These are phyloP conservation scores for Xenentodon cancila DNA, from an alignment of 2,797 vertebrate species.

Conservation along the genomic window DNA sequence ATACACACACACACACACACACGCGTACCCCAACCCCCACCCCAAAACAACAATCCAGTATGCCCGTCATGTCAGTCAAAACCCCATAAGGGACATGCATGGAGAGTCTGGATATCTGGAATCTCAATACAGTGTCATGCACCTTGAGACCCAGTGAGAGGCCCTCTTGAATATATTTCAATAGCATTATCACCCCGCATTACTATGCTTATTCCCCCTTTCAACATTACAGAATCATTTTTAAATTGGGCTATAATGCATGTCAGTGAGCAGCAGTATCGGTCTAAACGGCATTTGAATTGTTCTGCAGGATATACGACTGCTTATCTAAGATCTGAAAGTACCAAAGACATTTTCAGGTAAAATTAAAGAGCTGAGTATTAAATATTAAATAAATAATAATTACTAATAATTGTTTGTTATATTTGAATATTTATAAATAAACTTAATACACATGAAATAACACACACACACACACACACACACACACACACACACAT, in stretches of 20 bases:
- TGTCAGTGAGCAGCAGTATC: constrained; percentile 49
- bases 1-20: constrained; percentile 43
- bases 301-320: constrained; percentile 18
- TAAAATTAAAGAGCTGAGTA: no score
- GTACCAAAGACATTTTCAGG: background rate
- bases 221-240: constrained; percentile 62
- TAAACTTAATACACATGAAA: no score
- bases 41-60: constrained; percentile 77
- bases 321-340: constrained; percentile 17
- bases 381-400: no score
- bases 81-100: constrained; percentile 79
- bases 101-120: constrained; percentile 78
- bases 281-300: constrained; percentile 50
- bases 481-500: no score
- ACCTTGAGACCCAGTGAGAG: constrained; percentile 75
- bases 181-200: constrained; percentile 76
- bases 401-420: no score
- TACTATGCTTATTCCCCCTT: constrained; percentile 57
- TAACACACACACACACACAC: no score
- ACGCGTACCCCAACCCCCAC: constrained; percentile 60
- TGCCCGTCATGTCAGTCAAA: constrained; percentile 80
- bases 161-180: constrained; percentile 80
- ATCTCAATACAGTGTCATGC: constrained; percentile 81
- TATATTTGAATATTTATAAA: no score
- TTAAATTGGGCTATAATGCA: constrained; percentile 63